phyloP scores from a whole-genome alignment of 2,888 invertebrate genomes.

The Oxyteleia sp. region DNA sequence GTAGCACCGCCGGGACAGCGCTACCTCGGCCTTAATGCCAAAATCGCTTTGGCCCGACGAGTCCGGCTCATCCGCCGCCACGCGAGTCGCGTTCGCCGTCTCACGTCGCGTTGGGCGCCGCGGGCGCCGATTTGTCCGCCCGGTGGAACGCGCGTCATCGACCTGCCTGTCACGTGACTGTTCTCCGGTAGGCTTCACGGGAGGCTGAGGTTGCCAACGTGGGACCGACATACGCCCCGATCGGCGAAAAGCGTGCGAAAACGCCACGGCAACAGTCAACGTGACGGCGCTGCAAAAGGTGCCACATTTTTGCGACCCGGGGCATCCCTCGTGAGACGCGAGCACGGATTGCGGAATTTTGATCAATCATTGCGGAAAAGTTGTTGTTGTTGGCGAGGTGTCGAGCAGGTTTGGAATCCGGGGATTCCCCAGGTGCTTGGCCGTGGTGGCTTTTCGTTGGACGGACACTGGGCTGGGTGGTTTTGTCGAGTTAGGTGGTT shows the following conservation, averaged over 20 bases:
- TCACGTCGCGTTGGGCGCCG: conserved; percentile 87
- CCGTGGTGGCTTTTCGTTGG: background rate
- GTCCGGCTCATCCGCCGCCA: conserved; percentile 83
- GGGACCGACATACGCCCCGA: conserved; percentile 69
- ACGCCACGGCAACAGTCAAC: conserved; percentile 51
- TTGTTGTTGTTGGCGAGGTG: too few relatives aligned
- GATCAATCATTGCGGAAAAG: background rate
- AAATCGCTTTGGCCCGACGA: conserved; percentile 68
- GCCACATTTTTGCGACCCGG: conserved; percentile 22
- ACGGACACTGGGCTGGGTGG: background rate
- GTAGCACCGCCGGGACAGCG: conserved; percentile 83
- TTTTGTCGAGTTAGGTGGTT: too few relatives aligned
- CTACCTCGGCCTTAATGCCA: conserved; percentile 79
- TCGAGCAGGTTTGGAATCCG: background rate
- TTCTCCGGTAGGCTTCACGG: conserved; percentile 78
- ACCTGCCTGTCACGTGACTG: conserved; percentile 81
- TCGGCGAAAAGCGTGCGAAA: conserved; percentile 60
- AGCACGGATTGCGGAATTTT: conserved; percentile 1
- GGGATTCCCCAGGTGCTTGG: background rate
- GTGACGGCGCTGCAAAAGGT: conserved; percentile 15
- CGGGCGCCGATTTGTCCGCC: conserved; percentile 79
- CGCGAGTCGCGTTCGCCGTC: conserved; percentile 84
- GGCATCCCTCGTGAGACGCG: background rate
- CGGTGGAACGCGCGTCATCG: conserved; percentile 81
- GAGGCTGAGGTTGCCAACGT: conserved; percentile 73